phyloP scores from a whole-genome alignment of 2,113 vertebrate genomes.

The Marcusenius ussheri region DNA sequence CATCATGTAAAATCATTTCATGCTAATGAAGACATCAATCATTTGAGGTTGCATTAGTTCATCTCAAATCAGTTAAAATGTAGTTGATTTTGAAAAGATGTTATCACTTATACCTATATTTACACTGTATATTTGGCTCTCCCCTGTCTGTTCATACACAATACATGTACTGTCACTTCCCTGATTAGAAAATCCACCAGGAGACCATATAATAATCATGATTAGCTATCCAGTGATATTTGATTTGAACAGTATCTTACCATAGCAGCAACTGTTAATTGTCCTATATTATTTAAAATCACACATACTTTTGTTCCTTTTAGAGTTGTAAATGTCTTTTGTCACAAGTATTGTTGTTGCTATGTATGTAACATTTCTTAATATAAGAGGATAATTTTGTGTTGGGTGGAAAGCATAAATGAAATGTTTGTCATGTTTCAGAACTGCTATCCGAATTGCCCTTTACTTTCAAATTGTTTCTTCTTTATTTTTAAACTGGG shows the following conservation, averaged over 20 bases:
- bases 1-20: background rate
- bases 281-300: background rate
- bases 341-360: background rate
- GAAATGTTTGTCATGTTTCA: background rate
- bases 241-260: background rate
- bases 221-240: background rate
- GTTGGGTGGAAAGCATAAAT: background rate
- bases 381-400: background rate
- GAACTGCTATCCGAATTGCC: background rate
- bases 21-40: background rate
- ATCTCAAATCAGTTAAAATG: background rate
- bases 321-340: background rate
- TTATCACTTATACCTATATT: background rate
- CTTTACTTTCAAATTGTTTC: background rate
- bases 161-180: background rate
- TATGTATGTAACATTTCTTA: background rate
- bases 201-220: background rate
- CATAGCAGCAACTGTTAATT: background rate
- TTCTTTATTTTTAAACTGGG: background rate
- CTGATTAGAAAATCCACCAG: background rate
- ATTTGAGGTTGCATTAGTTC: background rate
- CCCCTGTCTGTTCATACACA: background rate
- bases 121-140: background rate
- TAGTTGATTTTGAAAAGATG: background rate
- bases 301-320: background rate